A percentile compares a stretch with the other conserved stretches of the same genome.
Evolutionary conservation across 2,888 invertebrate species (phyloP).

Genomic region (Eupithecia exiguata): DNA sequence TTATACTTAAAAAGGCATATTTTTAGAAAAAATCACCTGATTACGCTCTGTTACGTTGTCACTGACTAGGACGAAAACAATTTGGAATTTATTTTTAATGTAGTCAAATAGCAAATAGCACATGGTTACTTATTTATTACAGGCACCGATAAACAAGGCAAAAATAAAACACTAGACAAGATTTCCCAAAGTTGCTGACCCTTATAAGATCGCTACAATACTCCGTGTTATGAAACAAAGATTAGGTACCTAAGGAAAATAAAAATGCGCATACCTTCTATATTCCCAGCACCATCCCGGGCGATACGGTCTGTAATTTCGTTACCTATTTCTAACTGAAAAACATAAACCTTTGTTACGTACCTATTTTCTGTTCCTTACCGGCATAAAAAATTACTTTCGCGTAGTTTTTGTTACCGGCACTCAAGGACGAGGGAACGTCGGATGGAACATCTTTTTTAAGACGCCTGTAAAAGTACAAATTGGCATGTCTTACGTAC

Average conservation of each 20-base stretch:
- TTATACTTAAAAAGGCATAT: too few species aligned
- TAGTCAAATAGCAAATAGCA: too few species aligned
- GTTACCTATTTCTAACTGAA: constrained; percentile 43
- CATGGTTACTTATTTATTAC: background rate
- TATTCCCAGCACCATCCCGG: constrained; percentile 28
- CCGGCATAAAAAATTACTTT: constrained; percentile 52
- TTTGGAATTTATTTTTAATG: too few species aligned
- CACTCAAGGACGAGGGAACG: constrained; percentile 46
- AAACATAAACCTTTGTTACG: constrained; percentile 50
- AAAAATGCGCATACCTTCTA: constrained; percentile 26
- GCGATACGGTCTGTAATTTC: constrained; percentile 44
- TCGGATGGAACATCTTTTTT: constrained; percentile 52
- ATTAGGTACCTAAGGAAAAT: constrained; percentile 21
- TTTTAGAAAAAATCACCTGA: too few species aligned
- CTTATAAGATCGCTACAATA: constrained; percentile 21
- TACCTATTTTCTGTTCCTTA: constrained; percentile 48
- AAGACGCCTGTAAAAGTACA: constrained; percentile 61
- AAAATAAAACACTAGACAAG: background rate
- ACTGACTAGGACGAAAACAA: too few species aligned
- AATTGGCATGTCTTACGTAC: constrained; percentile 51
- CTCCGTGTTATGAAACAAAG: constrained; percentile 32
- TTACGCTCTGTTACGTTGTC: too few species aligned
- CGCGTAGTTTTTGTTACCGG: constrained; percentile 49
- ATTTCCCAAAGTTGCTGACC: constrained; percentile 18
- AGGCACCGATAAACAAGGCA: background rate